phyloP scores from a whole-genome alignment of 2,797 vertebrate genomes.

The Pantherophis alleghaniensis region DNA sequence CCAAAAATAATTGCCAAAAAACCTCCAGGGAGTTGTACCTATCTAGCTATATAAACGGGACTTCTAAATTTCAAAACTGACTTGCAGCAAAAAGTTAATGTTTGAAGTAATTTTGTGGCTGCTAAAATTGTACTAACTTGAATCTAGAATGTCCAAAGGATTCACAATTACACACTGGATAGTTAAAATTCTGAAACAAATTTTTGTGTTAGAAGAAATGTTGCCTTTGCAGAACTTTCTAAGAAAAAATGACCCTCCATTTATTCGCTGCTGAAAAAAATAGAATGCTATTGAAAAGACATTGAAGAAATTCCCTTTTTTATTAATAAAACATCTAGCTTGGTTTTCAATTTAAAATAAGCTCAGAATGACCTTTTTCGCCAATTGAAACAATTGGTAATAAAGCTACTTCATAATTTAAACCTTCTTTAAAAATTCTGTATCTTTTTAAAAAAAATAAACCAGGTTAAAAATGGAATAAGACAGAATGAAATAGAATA shows the following conservation, averaged over 20 bases:
- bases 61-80: background rate
- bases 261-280: background rate
- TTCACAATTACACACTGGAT: no score
- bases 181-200: background rate
- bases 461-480: background rate
- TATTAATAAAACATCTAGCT: background rate
- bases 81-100: background rate
- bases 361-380: background rate
- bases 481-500: background rate
- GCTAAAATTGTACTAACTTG: background rate
- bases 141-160: background rate
- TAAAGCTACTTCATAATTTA: background rate
- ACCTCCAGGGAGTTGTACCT: background rate
- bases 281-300: background rate
- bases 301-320: background rate
- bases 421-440: background rate
- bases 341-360: background rate
- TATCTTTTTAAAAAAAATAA: background rate
- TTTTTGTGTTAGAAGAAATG: background rate
- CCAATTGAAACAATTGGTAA: background rate
- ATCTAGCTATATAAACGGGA: background rate
- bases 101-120: background rate
- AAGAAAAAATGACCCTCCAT: background rate
- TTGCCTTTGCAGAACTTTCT: background rate
- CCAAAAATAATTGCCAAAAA: background rate